Base-by-base conservation (phyloP, 2,888 invertebrate genomes). In the Napeogenes inachia region DNA sequence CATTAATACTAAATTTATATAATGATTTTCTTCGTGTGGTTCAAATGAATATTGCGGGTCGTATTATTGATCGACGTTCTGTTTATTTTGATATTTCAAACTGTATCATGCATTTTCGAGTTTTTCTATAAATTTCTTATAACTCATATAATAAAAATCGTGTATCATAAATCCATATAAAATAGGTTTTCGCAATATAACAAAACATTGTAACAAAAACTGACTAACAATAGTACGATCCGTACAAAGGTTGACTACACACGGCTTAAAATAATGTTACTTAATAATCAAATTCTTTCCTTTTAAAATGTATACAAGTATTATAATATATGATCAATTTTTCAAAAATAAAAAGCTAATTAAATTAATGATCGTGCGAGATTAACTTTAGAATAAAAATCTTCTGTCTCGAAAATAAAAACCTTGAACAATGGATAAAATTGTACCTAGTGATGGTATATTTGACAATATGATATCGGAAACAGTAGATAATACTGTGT, bases 221-320 rank as follows among this genome's bases (percentile, higher is more conserved):
- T 46, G 8, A 13, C 42, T 42, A 42, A 42, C 66, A 67, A 67
- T 62, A 67, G 64, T 64, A 67, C 67, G 67, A 67, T 64, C 67
- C 67, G 64, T 64, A 62, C 64, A 64, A 64, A 64, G 50, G 30
- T 30, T 50, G 30, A 50, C 30, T 12, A 50, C 30, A 50, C 30
- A 50, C 50, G 50, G 50, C 8, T 30, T 50, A 30, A 50, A 21
- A 30, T 12, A n/a, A 30, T 5, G 30, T 50, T 42, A 6, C 42
- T 10, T 42, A 3, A 35, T 42, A 42, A 10, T 42, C 42, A 42
- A 10, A 42, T 42, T 10, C 10, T 10, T 42, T 12, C 3, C 12
- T 0, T 10, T 10, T 42, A 10, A 10, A 42, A 42, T 42, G 5
- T 42, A 42, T 42, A 42, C 21, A 21, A 21, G 21, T 21, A 21